A percentile compares a stretch with the other conserved stretches of the same genome.
Evolutionary conservation across 1,140 invertebrate genomes (phyloP).

Genomic region (Lutraria rhynchaena): DNA sequence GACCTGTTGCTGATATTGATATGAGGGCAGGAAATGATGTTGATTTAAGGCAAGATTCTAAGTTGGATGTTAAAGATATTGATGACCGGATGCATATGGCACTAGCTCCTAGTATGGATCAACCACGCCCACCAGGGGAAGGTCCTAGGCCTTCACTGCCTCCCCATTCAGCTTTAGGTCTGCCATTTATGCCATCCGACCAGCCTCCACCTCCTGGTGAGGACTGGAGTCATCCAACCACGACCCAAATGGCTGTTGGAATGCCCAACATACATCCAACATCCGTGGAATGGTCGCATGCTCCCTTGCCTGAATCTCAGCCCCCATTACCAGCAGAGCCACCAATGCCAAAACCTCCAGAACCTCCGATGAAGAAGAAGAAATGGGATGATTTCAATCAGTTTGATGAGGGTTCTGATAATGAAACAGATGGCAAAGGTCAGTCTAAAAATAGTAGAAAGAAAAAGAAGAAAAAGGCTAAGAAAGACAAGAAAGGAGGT

Average conservation of each 20-base stretch:
- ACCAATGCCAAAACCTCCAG: constrained; percentile 22
- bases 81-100: constrained; percentile 22
- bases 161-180: not conserved
- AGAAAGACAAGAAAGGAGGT: constrained; percentile 59
- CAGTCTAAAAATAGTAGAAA: constrained; percentile 54
- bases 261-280: constrained; percentile 7
- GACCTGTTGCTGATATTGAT: constrained; percentile 17
- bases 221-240: constrained; percentile 42
- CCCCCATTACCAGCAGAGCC: constrained; percentile 26
- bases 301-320: constrained; percentile 46
- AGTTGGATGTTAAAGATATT: constrained; percentile 18
- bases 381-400: not conserved
- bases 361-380: constrained; percentile 22
- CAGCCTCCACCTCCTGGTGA: constrained; percentile 53
- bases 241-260: constrained; percentile 19
- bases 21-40: constrained; percentile 4
- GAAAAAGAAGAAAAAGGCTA: constrained; percentile 50
- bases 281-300: constrained; percentile 46
- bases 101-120: not conserved
- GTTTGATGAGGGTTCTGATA: not conserved
- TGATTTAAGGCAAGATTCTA: not conserved
- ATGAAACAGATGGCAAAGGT: constrained; percentile 9
- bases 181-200: constrained; percentile 12
- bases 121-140: constrained; percentile 18
- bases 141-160: not conserved